Percentiles rank a stretch among this genome's conserved stretches.
phyloP scores from a whole-genome alignment of 2,888 invertebrate genomes.

The Ophraella communa region DNA sequence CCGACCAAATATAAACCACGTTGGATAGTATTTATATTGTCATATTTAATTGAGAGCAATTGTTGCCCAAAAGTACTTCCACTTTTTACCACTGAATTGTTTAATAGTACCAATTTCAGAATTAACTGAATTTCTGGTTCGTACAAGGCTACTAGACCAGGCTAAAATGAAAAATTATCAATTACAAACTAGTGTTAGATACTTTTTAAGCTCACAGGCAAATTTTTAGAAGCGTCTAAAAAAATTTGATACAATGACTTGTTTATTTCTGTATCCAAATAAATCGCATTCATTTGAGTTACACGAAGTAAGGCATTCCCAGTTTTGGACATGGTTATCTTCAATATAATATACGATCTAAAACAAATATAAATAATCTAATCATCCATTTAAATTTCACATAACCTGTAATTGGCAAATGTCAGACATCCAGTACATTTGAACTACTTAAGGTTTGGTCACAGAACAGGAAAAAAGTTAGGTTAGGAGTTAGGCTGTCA shows the following conservation, averaged over 20 bases:
- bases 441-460: too few species aligned
- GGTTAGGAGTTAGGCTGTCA: too few species aligned
- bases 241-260: conserved; percentile 73
- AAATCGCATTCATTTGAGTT: conserved; percentile 74
- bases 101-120: conserved; percentile 72
- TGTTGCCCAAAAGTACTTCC: conserved; percentile 84
- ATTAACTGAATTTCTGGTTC: conserved; percentile 76
- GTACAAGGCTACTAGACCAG: conserved; percentile 66
- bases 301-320: conserved; percentile 54
- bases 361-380: too few species aligned
- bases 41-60: conserved; percentile 78
- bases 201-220: conserved; percentile 64
- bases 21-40: conserved; percentile 66
- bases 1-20: conserved; percentile 68
- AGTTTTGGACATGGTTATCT: conserved; percentile 26
- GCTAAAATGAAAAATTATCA: conserved; percentile 61
- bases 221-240: conserved; percentile 68
- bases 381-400: too few species aligned
- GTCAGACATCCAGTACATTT: too few species aligned
- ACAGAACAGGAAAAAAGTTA: too few species aligned
- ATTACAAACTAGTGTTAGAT: conserved; percentile 7
- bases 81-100: conserved; percentile 71
- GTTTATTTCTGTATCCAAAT: conserved; percentile 79
- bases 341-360: too few species aligned
- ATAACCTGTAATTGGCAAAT: too few species aligned